Evolutionary conservation across 2,113 vertebrate species (phyloP), one percentile per base, ranked within the genome.

Genomic region (Eidolon helvum): DNA sequence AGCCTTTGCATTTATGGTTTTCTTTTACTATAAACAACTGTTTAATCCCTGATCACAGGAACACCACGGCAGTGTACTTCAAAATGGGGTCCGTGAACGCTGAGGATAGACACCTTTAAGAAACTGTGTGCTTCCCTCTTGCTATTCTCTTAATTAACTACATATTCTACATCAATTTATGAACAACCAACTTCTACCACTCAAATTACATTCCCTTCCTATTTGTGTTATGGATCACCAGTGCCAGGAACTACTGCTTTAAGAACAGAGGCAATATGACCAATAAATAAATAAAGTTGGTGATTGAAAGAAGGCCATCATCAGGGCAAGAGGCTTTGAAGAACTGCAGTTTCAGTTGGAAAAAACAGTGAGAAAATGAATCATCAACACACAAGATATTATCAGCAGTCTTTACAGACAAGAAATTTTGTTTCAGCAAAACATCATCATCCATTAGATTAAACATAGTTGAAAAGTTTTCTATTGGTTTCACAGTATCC

Each of bases 361-460:
- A 72, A 97, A 86, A 93, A 28, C 0, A 16, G 24, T 4, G 6
- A 96, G 72, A 88, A 79, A 96, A 74, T 86, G 78, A 88, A 80
- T 75, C 61, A 45, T n/a, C n/a, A 6, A 33, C 43, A 84, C 16
- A 53, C 5, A 16, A 55, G 61, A 28, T 28, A n/a, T 24, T 71
- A 93, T 65, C 88, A 40, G 21, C 21, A 61, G 10, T 77, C n/a
- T 94, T 68, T 57, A 7, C 4, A 24, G 21, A 90, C 28, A 82
- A 40, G 63, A 95, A 90, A 89, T 78, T 89, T 30, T 43, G 40
- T 38, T 74, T 57, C 90, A 55, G 53, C 30, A 91, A 93, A 95
- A 30, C 4, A 53, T 28, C n/a, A 53, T 28, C 30, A 53, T 72
- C 68, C 45, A 82, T n/a, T 82, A 55, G 10, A 68, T 50, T 71